Conservation (phyloP, 1,140 invertebrate genomes). For the Drosophila tristis region DNA sequence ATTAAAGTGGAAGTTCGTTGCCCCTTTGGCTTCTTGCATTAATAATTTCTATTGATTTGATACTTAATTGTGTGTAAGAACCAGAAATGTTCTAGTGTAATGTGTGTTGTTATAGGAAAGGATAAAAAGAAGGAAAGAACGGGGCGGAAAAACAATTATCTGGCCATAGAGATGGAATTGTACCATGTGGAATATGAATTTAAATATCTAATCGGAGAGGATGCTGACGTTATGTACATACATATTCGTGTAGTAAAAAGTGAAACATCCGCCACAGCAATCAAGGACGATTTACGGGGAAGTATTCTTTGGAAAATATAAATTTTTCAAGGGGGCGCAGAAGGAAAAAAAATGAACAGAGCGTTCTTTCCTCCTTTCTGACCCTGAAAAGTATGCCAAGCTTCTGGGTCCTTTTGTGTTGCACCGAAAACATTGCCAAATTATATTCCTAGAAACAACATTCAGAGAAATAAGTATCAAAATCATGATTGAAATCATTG, state of each 20-base stretch:
- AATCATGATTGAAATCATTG: not conserved
- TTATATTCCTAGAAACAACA: not conserved
- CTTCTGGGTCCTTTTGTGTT: conserved; percentile 20
- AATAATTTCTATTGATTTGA: conserved; percentile 68
- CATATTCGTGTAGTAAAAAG: too few species aligned
- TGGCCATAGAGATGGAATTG: not conserved
- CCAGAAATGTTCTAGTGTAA: not conserved
- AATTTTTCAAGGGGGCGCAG: too few species aligned
- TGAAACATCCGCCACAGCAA: too few species aligned
- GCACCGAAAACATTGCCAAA: conserved; percentile 21
- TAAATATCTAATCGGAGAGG: not conserved
- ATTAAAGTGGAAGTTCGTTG: conserved; percentile 61
- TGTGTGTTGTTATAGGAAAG: not conserved
- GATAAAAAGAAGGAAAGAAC: conserved; percentile 3
- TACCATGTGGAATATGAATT: not conserved
- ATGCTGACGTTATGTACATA: too few species aligned
- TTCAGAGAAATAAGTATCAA: too few species aligned
- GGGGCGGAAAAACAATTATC: conserved; percentile 6
- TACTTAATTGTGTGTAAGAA: conserved; percentile 5
- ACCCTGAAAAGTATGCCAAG: conserved; percentile 66
- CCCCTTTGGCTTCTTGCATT: conserved; percentile 52
- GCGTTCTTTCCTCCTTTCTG: not conserved
- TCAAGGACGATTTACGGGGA: too few species aligned
- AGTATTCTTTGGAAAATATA: too few species aligned
- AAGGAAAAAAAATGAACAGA: too few species aligned